A percentile compares a stretch with the other conserved stretches of the same genome.
phyloP scores from a whole-genome alignment of 2,113 vertebrate species.

The Scytalopus superciliaris region DNA sequence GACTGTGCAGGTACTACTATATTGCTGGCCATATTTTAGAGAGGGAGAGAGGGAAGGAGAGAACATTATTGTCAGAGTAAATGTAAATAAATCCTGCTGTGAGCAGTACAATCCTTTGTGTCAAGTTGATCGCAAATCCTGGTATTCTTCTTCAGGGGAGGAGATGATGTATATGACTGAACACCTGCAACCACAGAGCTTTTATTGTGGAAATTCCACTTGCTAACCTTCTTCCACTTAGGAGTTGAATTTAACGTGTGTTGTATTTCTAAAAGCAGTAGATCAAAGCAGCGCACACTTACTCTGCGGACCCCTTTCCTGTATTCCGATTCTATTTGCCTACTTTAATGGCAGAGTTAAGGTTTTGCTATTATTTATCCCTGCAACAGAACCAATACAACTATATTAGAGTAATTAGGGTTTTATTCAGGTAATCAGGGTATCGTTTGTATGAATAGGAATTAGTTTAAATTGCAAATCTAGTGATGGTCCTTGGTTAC shows the following conservation, averaged over 20 bases:
- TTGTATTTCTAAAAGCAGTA: conserved; percentile 36
- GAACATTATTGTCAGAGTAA: conserved; percentile 80
- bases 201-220: conserved; percentile 70
- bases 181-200: conserved; percentile 74
- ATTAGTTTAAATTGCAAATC: background rate
- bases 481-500: background rate
- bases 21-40: conserved; percentile 27
- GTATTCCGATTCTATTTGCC: background rate
- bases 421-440: background rate
- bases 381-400: background rate
- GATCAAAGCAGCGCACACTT: conserved; percentile 28
- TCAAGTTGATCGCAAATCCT: conserved; percentile 86
- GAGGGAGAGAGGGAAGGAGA: conserved; percentile 71
- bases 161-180: conserved; percentile 80
- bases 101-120: conserved; percentile 82
- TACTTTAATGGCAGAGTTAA: conserved; percentile 15
- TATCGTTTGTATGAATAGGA: background rate
- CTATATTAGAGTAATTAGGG: background rate
- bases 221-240: conserved; percentile 47
- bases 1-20: background rate
- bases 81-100: conserved; percentile 83
- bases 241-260: conserved; percentile 32
- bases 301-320: background rate
- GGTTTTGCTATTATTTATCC: conserved; percentile 33
- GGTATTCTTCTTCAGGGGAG: conserved; percentile 76